A percentile compares a stretch with the other conserved stretches of the same genome.
Evolutionary conservation across 2,113 vertebrate species (phyloP).

Genomic region (Sorex araneus): DNA sequence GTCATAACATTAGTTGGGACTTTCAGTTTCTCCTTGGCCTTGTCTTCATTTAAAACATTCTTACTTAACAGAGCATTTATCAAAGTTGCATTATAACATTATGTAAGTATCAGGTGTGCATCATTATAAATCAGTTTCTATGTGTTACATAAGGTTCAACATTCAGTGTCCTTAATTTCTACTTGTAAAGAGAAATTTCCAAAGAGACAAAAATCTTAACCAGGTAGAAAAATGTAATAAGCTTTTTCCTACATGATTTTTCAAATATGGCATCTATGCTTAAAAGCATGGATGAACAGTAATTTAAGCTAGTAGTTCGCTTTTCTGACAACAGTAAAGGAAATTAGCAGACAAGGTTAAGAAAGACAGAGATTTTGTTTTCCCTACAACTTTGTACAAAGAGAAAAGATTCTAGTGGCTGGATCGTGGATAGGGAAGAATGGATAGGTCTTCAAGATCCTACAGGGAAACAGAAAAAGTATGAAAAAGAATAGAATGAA

Average conservation of each 20-base stretch:
- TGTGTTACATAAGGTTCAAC: background rate
- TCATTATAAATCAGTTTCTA: background rate
- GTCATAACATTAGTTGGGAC: background rate
- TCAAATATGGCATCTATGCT: background rate
- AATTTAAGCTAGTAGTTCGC: background rate
- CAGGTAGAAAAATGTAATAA: background rate
- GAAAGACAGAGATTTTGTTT: background rate
- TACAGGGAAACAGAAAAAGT: background rate
- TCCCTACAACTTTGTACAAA: background rate
- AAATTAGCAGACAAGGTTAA: background rate
- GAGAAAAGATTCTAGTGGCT: background rate
- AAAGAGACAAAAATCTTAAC: background rate
- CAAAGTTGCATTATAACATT: background rate
- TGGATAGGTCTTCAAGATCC: background rate
- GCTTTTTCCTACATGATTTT: background rate
- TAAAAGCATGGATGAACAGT: background rate
- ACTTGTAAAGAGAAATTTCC: background rate
- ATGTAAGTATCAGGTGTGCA: background rate
- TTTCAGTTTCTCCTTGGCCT: conserved; percentile 5
- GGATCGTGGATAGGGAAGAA: background rate
- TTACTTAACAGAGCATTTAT: background rate
- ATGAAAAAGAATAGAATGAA: background rate
- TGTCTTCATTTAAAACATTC: conserved; percentile 16
- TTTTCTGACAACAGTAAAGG: conserved; percentile 20
- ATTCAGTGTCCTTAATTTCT: background rate